Evolutionary conservation across 2,888 invertebrate species (phyloP), one percentile per base, ranked within the genome.

Genomic region (Seladonia tumulorum): DNA sequence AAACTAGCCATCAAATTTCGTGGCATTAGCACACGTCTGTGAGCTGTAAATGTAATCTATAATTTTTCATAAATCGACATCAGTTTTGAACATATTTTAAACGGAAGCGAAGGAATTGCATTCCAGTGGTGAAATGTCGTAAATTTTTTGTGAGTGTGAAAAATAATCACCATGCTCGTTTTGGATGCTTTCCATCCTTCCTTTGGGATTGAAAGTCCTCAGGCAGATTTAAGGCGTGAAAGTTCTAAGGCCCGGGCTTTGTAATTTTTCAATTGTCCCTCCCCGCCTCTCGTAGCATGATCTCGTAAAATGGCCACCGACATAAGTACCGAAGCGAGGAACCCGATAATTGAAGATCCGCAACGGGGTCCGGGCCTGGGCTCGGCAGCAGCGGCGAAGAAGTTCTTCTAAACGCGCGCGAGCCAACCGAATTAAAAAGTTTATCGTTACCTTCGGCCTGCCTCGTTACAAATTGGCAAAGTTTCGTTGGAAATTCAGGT

Each of bases 401-500:
- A 66, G 5, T 42, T 47, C 39, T 60, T 49, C 25, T 39, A 68
- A 77, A 82, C 39, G 60, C 49, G 42, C 16, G 66, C 66, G 74
- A 78, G 71, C 71, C 71, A 66, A 53, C 78, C 78, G 63, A 83
- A 78, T 83, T 72, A 79, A 85, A 79, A 83, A 85, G 84, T 83
- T 85, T 71, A 71, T 53, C 70, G 74, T n/a, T 63, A 71, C 70
- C 60, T 57, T 74, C 73, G 68, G 12, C 29, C 49, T 25, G 25
- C 25, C 45, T 35, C 22, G 71, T 72, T 83, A 78, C 84, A 85
- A 79, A 85, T 83, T 83, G 84, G 84, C 84, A 83, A 85, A 85
- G 84, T 85, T 85, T 85, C 78, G 39, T 63, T 79, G 78, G 63
- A 79, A 85, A 85, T 85, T 85, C 84, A 79, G 84, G 78, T 85